Percentiles rank a stretch among this genome's conserved stretches.
Evolutionary conservation across 2,113 vertebrate species (phyloP).

Genomic region (Alaudala cheleensis): DNA sequence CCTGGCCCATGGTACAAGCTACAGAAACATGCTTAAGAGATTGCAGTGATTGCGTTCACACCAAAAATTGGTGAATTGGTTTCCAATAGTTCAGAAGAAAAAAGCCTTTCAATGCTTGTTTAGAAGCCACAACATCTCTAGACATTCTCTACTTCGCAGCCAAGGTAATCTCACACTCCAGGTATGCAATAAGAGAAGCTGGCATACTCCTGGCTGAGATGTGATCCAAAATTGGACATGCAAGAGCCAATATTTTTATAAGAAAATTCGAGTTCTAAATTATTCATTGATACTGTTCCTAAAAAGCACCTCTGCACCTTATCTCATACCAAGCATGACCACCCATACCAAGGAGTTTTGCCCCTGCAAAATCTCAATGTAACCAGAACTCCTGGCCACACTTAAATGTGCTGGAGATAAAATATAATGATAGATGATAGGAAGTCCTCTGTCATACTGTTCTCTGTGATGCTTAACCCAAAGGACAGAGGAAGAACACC

Average conservation of each 20-base stretch:
- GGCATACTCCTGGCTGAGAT: not conserved
- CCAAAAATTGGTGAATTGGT: not conserved
- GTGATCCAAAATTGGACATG: not conserved
- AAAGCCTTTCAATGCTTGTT: not conserved
- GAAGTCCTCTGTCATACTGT: not conserved
- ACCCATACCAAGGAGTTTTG: not conserved
- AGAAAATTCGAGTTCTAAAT: not conserved
- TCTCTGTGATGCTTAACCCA: not conserved
- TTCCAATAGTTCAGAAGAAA: not conserved
- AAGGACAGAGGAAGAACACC: not conserved
- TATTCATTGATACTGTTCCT: not conserved
- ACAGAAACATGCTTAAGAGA: not conserved
- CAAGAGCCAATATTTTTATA: not conserved
- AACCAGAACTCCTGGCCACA: not conserved
- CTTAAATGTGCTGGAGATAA: not conserved
- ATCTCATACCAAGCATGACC: not conserved
- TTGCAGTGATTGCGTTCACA: not conserved
- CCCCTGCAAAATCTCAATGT: not conserved
- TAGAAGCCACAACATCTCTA: not conserved
- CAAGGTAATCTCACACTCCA: not conserved
- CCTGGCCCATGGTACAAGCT: accelerated
- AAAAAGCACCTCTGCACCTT: not conserved
- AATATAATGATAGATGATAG: not conserved
- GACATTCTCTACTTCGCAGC: not conserved
- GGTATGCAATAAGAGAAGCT: not conserved